Evolutionary conservation across 2,888 invertebrate species (phyloP), one percentile per base, ranked within the genome.

Genomic region (Enchytraeus crypticus): DNA sequence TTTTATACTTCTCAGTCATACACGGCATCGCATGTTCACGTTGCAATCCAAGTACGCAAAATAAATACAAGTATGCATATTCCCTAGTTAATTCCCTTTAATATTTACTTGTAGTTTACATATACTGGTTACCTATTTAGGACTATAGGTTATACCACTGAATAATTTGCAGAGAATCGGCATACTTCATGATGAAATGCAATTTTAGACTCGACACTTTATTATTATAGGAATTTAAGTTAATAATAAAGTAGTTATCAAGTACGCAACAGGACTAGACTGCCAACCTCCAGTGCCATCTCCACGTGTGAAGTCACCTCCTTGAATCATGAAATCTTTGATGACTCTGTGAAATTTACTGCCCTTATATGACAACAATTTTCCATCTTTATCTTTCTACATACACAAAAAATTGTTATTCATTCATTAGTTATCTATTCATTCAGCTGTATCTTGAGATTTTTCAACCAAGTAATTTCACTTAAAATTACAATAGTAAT

Each of bases 301-400:
- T 61, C 92, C 92, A 75, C 87, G 88, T 8, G 93, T 93, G 78
- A 93, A 95, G 66, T 95, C 95, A 63, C 95, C 93, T 67, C 90
- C 92, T 84, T 93, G 92, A 71, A 95, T 86, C 86, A 93, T 89
- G 77, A 93, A 92, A 70, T 89, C 86, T 78, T 88, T 86, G 67
- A 95, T 87, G 55, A 95, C 86, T 23, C 92, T 84, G 80, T 90
- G 90, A 78, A 95, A 90, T 70, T 82, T 84, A 5, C 88, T 85
- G 21, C 89, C 90, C 69, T 86, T 85, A 76, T 91, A 95, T 29
- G 71, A 67, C 27, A 73, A 51, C 38, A 58, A 47, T 18, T 56
- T 64, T 3, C 71, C 72, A 65, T 62, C 64, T 29, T 56, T 49
- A 51, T 64, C 61, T 29, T 29, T 53, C 63, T 63, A 38, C 11